Evolutionary conservation across 1,140 invertebrate genomes (phyloP), one percentile per base, ranked within the genome.

Genomic region (Scaptodrosophila lebanonensis): DNA sequence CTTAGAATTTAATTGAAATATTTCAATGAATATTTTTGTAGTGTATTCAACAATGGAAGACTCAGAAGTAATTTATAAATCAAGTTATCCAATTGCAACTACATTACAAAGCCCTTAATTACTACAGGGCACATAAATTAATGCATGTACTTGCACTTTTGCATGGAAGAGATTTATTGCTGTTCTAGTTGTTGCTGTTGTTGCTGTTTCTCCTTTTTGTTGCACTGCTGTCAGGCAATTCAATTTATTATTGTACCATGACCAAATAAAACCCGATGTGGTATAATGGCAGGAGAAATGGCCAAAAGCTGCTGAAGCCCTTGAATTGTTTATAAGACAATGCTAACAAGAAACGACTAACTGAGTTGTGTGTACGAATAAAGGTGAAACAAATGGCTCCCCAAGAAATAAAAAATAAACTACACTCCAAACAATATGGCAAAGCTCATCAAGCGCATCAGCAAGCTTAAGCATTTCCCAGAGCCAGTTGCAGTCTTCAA

Each of bases 371-470:
- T 6, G 36, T 32, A 3, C 17, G 20, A 25, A 20, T 11, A 32
- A 2, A 9, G 42, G 30, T 9, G 12, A 7, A n/a, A 11, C 17
- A 13, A 13, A 18, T 9, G 6, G 29, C 13, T 33, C 16, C 13
- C 9, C 7, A 30, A 15, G 2, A 1, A 13, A 38, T n/a, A 20
- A 58, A 3, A 50, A 64, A 36, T 43, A 57, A 65, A 33, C 32
- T 53, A 12, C 25, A 77, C 68, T 29, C 54, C 64, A 67, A 77
- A 68, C 73, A 77, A 79, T 79, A 73, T 60, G 60, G 56, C 60
- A 68, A 75, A 79, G 64, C 64, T 79, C 73, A 77, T 72, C 73
- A 72, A 57, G 68, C 63, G 68, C 73, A 73, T 79, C 64, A 77
- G 51, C 69, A 53, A 63, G 67, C 68, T 67, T 79, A 65, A 77